Conservation (phyloP, 1,140 invertebrate species). For the Pogonomyrmex californicus region DNA sequence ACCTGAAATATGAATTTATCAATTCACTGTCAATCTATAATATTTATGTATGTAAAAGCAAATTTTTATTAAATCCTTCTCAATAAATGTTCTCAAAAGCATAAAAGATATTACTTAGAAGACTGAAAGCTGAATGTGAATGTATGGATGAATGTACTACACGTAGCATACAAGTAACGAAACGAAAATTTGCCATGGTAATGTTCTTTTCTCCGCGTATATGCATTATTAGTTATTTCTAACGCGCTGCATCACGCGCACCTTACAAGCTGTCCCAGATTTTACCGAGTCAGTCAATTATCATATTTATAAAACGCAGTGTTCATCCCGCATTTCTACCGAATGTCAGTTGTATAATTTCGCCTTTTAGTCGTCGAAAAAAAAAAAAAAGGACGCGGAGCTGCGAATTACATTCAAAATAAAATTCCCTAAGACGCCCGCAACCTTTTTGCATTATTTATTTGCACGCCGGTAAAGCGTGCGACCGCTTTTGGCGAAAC, state of each 20-base stretch:
- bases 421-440: neutral
- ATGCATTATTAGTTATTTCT: constrained; percentile 29
- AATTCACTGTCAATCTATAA: neutral
- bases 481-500: constrained; percentile 15
- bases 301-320: constrained; percentile 26
- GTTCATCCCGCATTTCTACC: neutral
- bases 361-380: neutral
- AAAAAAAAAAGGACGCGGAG: neutral
- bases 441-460: constrained; percentile 50
- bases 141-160: neutral
- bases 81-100: neutral
- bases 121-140: neutral
- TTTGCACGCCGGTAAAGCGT: neutral
- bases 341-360: neutral
- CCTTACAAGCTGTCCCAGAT: neutral
- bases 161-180: neutral
- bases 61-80: neutral
- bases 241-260: neutral
- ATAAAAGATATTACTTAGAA: neutral
- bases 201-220: neutral
- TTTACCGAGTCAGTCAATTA: constrained; percentile 27
- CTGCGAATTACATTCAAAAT: constrained; percentile 27
- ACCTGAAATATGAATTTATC: constrained; percentile 86
- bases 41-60: neutral
- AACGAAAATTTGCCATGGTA: neutral